Evolutionary conservation across 2,888 invertebrate species (phyloP).

Genomic region (Tipula vernalis): DNA sequence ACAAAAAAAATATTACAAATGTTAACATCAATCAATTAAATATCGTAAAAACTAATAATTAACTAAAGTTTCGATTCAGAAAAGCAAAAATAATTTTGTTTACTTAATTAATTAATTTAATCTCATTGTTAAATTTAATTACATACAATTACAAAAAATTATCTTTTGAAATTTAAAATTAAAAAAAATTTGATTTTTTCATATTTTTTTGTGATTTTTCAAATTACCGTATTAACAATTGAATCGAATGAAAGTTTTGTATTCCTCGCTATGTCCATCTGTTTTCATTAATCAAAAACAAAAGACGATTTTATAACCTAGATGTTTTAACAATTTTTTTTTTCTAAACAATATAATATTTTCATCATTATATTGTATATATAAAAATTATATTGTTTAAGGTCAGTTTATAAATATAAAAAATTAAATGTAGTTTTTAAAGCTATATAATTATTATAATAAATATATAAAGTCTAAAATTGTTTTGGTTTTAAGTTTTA

Average conservation of each 20-base stretch:
- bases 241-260: slow-evolving; percentile 18
- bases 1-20: neutral
- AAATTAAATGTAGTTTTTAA: neutral
- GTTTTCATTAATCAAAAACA: slow-evolving; percentile 19
- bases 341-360: neutral
- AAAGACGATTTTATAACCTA: neutral
- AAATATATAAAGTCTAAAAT: neutral
- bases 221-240: slow-evolving; percentile 22
- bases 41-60: neutral
- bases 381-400: neutral
- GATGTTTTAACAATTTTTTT: neutral
- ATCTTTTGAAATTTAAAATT: neutral
- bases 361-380: neutral
- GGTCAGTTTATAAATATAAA: neutral
- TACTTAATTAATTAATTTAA: neutral
- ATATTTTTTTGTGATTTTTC: neutral
- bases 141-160: neutral
- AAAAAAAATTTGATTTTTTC: slow-evolving; percentile 5
- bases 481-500: neutral
- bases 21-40: neutral
- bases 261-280: slow-evolving; percentile 33
- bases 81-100: neutral
- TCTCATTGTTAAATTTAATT: neutral
- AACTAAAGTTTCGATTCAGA: neutral
- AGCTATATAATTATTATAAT: neutral